Evolutionary conservation across 2,113 vertebrate genomes (phyloP).

Genomic region (Argyrosomus japonicus): DNA sequence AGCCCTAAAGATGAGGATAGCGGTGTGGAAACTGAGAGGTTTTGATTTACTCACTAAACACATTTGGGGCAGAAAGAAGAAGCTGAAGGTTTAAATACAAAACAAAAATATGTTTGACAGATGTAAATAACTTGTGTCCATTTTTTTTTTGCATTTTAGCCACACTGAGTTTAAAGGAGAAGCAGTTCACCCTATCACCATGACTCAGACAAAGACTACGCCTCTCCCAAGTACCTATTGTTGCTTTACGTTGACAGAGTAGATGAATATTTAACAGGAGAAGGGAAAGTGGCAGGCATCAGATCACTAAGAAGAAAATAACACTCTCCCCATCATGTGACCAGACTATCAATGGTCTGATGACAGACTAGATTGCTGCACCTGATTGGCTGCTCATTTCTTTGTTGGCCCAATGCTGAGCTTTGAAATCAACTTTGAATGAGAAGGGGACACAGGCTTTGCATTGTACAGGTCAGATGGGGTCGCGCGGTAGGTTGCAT

Average conservation of each 20-base stretch:
- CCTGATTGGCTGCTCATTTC: constrained; percentile 24
- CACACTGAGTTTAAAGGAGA: constrained; percentile 4
- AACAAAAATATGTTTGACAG: neutral
- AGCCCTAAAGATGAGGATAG: neutral
- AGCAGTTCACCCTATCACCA: constrained; percentile 2
- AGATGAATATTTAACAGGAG: constrained; percentile 75
- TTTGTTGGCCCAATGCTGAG: constrained; percentile 1
- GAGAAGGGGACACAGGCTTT: neutral
- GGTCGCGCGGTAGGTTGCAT: neutral
- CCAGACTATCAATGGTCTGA: constrained; percentile 37
- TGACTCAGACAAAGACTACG: constrained; percentile 4
- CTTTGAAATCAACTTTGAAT: constrained; percentile 28
- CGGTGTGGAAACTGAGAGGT: neutral
- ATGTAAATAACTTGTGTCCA: neutral
- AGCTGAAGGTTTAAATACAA: neutral
- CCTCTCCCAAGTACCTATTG: constrained; percentile 54
- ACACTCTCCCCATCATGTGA: constrained; percentile 48
- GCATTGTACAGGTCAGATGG: constrained; percentile 20
- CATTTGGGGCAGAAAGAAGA: neutral
- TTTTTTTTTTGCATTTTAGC: neutral
- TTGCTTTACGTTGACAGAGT: constrained; percentile 71
- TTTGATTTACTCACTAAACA: neutral
- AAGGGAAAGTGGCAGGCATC: constrained; percentile 67
- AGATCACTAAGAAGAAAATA: constrained; percentile 61
- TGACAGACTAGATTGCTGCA: constrained; percentile 39